Base-by-base conservation (phyloP, 2,888 invertebrate species). In the Philonicus albiceps region DNA sequence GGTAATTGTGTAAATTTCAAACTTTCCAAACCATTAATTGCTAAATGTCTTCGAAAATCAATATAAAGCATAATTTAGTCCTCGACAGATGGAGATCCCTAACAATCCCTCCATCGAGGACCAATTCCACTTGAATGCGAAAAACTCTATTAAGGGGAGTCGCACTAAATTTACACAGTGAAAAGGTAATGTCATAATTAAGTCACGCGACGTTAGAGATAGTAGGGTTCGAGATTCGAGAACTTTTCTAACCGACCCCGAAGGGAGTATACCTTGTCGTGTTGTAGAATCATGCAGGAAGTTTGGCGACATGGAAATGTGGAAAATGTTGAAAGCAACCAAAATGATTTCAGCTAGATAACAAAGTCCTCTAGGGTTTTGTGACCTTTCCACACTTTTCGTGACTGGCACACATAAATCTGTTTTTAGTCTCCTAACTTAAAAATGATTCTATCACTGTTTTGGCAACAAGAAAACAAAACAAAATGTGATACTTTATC, bases 1-100 rank as follows among this genome's bases (percentile, higher is more conserved):
- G 22, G 78, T 43, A 43, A 30, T 78, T 78, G 78, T 78, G 22
- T 78, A 78, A 78, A 49, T 78, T 78, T 49, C 43, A 49, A 78
- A 78, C 27, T 78, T 78, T 78, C 78, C 78, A 30, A 78, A 7
- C 78, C 78, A 78, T 78, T 78, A 49, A 78, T 78, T 78, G 78
- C 53, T 49, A 78, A 78, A 78, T 78, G 27, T 78, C 37, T 49
- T 49, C 27, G 78, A 78, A 78, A 78, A 78, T 78, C 78, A 78
- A 78, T 78, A 78, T 27, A 13, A 78, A 78, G 78, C 30, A 53
- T 78, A 49, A 43, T 64, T 64, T 11, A 64, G 64, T 64, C 22
- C 64, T 19, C 64, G 64, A 64, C 64, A 64, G 64, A 64, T 64
- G 64, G 64, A 64, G 64, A 64, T 22, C 64, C 64, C 3, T 11